Conservation (phyloP, 2,113 vertebrate species). For the Vulpes lagopus region DNA sequence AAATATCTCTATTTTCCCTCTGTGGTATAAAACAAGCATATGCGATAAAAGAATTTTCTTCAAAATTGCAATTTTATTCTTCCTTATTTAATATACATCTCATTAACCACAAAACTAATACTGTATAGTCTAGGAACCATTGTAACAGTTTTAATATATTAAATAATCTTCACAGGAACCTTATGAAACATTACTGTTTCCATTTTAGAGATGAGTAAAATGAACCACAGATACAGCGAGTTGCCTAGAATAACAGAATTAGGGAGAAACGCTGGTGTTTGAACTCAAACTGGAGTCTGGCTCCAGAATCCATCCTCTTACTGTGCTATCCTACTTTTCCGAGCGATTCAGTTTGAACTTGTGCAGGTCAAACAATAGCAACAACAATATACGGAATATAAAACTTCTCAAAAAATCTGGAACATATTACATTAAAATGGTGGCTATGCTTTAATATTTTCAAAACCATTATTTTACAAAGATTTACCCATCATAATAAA, state of each 20-base stretch:
- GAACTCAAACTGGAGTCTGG: neutral
- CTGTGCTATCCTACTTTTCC: neutral
- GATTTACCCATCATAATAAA: neutral
- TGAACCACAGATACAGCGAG: neutral
- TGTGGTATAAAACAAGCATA: neutral
- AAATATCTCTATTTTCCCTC: neutral
- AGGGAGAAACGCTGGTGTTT: neutral
- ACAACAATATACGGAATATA: neutral
- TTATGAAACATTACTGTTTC: neutral
- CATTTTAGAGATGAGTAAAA: neutral
- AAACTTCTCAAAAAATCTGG: neutral
- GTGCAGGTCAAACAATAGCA: neutral
- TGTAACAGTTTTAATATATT: neutral
- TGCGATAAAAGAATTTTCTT: neutral
- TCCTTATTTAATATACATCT: neutral
- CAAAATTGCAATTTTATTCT: neutral
- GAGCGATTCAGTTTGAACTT: neutral
- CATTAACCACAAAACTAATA: neutral
- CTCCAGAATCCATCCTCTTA: no score
- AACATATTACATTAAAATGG: neutral
- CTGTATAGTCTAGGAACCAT: neutral
- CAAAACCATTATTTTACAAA: neutral
- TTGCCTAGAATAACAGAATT: neutral
- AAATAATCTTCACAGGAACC: neutral
- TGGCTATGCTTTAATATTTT: neutral